Percentiles rank a stretch among this genome's conserved stretches.
phyloP scores from a whole-genome alignment of 2,888 invertebrate species.

The Trypoxylon attenuatum region DNA sequence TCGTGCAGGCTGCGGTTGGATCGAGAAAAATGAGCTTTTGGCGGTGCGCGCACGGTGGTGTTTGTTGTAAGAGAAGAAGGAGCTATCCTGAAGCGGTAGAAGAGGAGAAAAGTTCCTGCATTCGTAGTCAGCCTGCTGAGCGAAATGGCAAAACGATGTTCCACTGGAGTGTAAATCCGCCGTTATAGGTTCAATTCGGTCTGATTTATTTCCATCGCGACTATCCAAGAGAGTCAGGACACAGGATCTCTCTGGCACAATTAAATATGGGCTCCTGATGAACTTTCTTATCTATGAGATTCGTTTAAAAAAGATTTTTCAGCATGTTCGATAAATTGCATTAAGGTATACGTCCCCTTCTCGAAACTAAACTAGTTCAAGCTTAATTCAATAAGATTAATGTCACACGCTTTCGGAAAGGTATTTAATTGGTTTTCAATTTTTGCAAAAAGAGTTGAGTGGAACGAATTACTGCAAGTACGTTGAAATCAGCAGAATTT shows the following conservation, averaged over 20 bases:
- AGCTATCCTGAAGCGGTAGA: constrained; percentile 17
- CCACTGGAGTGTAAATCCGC: constrained; percentile 35
- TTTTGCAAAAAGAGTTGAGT: no score
- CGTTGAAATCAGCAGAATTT: neutral
- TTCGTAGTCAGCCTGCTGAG: constrained; percentile 15
- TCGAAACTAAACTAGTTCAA: no score
- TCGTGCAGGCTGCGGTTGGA: constrained; percentile 23
- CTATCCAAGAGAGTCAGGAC: neutral
- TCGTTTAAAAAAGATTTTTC: no score
- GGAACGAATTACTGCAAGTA: neutral
- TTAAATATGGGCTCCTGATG: no score
- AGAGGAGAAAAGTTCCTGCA: constrained; percentile 26
- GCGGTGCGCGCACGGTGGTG: constrained; percentile 17
- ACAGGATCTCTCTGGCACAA: neutral
- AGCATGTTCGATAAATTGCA: no score
- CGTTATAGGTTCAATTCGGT: constrained; percentile 31
- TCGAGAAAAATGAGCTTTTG: constrained; percentile 41
- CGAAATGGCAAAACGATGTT: constrained; percentile 40
- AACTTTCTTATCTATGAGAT: no score
- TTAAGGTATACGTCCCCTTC: no score
- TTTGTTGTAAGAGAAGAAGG: constrained; percentile 22
- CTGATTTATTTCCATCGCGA: constrained; percentile 22
- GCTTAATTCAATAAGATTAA: no score
- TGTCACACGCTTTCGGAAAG: no score
- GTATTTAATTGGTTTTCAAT: no score